Conservation (phyloP, 2,888 invertebrate genomes). For the Mycogona germanica region DNA sequence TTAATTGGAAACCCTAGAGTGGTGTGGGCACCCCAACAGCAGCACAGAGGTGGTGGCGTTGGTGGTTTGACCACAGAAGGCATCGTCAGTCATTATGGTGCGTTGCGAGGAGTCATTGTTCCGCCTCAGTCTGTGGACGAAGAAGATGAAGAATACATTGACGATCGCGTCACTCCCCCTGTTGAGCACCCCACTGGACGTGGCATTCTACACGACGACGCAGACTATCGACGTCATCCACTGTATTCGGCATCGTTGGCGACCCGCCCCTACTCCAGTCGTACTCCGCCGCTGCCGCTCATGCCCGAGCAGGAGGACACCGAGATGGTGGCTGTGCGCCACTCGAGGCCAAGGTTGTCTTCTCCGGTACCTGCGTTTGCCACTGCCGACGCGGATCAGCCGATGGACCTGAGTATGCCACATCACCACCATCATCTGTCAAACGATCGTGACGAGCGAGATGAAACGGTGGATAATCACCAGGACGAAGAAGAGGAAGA, state of each 20-base stretch:
- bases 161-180: background rate
- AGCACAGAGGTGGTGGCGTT: background rate
- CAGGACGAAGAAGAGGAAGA: background rate
- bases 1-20: constrained; percentile 17
- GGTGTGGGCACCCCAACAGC: background rate
- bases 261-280: background rate
- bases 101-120: no score
- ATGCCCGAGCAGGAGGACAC: background rate
- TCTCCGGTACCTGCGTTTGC: no score
- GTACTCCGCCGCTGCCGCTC: no score
- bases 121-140: background rate
- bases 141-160: background rate
- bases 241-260: background rate
- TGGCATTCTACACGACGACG: background rate
- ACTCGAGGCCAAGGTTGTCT: no score
- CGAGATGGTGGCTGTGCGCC: no score
- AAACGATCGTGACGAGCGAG: background rate
- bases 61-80: background rate
- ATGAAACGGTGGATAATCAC: background rate
- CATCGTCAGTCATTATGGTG: no score
- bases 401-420: constrained; percentile 15
- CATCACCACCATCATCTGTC: background rate
- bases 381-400: constrained; percentile 11
- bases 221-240: background rate
- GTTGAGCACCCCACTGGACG: background rate